Percentiles rank a stretch among this genome's conserved stretches.
These are phyloP conservation scores for Semnornis frantzii DNA, from an alignment of 2,113 vertebrate genomes.

Conservation along the genomic window DNA sequence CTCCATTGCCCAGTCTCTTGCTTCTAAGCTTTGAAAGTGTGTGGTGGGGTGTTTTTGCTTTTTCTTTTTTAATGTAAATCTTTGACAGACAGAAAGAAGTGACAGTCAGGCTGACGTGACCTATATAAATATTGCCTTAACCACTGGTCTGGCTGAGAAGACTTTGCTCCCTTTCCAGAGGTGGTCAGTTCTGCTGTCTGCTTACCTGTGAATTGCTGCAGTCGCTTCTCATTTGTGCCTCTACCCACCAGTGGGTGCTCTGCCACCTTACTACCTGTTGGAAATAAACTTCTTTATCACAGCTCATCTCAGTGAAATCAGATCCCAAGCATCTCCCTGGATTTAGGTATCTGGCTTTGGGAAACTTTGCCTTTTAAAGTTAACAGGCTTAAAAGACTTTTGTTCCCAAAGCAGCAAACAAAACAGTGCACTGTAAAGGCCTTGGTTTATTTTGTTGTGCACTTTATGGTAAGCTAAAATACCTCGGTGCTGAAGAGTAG, in stretches of 20 bases:
- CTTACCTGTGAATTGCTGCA: neutral
- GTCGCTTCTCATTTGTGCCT: neutral
- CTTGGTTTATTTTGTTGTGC: neutral
- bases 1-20: neutral
- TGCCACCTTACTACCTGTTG: neutral
- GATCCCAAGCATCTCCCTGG: neutral
- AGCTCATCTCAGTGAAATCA: neutral
- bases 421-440: neutral
- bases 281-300: neutral
- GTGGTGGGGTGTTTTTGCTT: no score
- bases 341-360: neutral
- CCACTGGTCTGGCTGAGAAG: neutral
- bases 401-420: neutral
- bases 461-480: slow-evolving; percentile 5
- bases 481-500: neutral
- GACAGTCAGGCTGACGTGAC: neutral
- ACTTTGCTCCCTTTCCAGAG: neutral
- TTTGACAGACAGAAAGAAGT: neutral
- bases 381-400: neutral
- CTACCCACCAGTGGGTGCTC: neutral
- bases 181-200: neutral
- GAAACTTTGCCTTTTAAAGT: neutral
- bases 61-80: neutral
- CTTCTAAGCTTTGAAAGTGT: neutral
- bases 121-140: slow-evolving; percentile 1